phyloP scores from a whole-genome alignment of 2,797 vertebrate genomes.

The Clarias fuscus region DNA sequence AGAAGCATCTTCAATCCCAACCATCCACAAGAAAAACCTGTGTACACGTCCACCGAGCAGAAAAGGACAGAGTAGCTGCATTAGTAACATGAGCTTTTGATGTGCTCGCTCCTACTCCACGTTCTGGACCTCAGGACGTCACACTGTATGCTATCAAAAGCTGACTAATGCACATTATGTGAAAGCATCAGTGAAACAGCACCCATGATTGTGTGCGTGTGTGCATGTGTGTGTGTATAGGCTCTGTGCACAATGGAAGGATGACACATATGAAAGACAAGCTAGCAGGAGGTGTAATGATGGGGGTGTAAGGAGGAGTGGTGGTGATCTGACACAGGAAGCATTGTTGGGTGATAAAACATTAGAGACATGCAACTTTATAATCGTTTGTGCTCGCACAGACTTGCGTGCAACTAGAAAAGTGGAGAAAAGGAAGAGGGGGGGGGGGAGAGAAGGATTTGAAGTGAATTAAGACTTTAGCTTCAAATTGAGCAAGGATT shows the following conservation, averaged over 20 bases:
- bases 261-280: constrained; percentile 56
- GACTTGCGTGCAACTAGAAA: neutral
- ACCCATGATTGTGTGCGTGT: neutral
- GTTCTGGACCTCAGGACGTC: constrained; percentile 4
- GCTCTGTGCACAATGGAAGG: constrained; percentile 32
- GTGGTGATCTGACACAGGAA: constrained; percentile 42
- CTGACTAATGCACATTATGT: constrained; percentile 7
- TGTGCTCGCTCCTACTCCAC: neutral
- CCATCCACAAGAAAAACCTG: neutral
- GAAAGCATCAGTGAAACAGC: neutral
- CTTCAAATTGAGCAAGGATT: constrained; percentile 51
- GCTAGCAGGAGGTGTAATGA: constrained; percentile 40
- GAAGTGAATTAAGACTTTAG: constrained; percentile 65
- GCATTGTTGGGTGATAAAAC: constrained; percentile 49
- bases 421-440: neutral
- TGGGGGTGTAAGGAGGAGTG: constrained; percentile 5
- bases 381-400: neutral
- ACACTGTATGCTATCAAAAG: neutral
- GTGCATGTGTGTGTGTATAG: neutral
- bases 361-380: constrained; percentile 36
- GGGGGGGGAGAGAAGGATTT: neutral
- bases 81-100: constrained; percentile 33
- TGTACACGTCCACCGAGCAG: neutral
- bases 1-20: neutral
- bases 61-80: neutral